phyloP scores from a whole-genome alignment of 2,888 invertebrate genomes.

The Meloe dianella region DNA sequence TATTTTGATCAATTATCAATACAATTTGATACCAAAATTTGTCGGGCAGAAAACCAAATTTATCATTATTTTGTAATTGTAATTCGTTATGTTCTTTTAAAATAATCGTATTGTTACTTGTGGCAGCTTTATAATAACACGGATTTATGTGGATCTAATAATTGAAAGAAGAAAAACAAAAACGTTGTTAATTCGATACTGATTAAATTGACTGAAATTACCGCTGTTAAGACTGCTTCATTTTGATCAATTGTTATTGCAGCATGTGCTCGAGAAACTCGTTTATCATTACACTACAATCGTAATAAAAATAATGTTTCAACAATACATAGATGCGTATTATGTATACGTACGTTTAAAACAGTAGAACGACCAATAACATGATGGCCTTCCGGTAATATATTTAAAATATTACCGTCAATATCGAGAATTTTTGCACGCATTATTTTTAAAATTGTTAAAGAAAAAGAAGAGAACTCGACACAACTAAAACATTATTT shows the following conservation, averaged over 20 bases:
- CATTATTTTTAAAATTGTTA: neutral
- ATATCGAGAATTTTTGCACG: conserved; percentile 34
- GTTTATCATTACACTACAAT: conserved; percentile 62
- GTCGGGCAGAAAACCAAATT: conserved; percentile 63
- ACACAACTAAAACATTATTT: no score
- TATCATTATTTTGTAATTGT: conserved; percentile 60
- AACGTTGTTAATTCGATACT: neutral
- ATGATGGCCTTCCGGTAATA: conserved; percentile 39
- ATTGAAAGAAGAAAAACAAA: no score
- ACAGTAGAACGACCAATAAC: conserved; percentile 41
- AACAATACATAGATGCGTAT: neutral
- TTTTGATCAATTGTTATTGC: conserved; percentile 57
- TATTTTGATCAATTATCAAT: conserved; percentile 38
- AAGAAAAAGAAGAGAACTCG: no score
- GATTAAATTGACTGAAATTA: conserved; percentile 31
- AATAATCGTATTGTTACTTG: conserved; percentile 50
- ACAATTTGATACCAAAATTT: conserved; percentile 62
- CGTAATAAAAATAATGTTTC: neutral
- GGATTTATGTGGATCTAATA: conserved; percentile 66
- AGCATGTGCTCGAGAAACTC: conserved; percentile 64
- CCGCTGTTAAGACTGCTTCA: conserved; percentile 59
- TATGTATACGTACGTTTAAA: conserved; percentile 36
- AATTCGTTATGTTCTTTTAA: conserved; percentile 54
- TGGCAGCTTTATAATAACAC: conserved; percentile 60
- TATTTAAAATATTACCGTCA: conserved; percentile 30